Percentiles rank a stretch among this genome's conserved stretches.
phyloP scores from a whole-genome alignment of 2,888 invertebrate species.

The Antheraea assamensis region DNA sequence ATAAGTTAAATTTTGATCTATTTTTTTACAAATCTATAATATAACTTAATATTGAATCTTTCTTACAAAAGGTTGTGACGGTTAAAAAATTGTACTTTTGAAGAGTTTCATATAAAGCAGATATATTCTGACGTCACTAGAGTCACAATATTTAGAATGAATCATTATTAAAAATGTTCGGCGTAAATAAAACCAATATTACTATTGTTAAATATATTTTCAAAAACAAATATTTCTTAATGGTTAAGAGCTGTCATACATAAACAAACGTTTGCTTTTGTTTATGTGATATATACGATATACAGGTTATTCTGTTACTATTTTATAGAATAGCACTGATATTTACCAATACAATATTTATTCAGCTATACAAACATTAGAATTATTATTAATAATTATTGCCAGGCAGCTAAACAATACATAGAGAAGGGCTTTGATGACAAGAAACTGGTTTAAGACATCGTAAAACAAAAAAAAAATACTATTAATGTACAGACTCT shows the following conservation, averaged over 20 bases:
- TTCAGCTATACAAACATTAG: background rate
- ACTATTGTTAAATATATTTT: slow-evolving; percentile 64
- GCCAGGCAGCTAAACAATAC: background rate
- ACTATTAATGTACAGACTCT: background rate
- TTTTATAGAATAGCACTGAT: background rate
- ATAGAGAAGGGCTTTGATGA: background rate
- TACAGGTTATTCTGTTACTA: background rate
- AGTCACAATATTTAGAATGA: background rate
- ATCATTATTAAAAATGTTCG: background rate
- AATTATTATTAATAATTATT: background rate
- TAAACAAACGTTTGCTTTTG: slow-evolving; percentile 51
- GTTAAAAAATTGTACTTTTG: no score
- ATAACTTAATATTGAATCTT: no score
- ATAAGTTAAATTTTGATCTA: no score
- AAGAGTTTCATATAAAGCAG: no score
- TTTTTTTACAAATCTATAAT: no score
- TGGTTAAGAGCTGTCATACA: slow-evolving; percentile 56
- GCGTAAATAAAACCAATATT: slow-evolving; percentile 25
- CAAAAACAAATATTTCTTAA: slow-evolving; percentile 69
- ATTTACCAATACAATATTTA: background rate
- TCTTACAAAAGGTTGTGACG: no score
- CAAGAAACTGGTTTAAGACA: background rate
- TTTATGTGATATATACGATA: slow-evolving; percentile 19
- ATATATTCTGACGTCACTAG: background rate
- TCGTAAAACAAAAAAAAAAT: background rate